These are phyloP conservation scores for Synanthedon formicaeformis DNA, from an alignment of 2,888 invertebrate genomes.

Conservation along the genomic window DNA sequence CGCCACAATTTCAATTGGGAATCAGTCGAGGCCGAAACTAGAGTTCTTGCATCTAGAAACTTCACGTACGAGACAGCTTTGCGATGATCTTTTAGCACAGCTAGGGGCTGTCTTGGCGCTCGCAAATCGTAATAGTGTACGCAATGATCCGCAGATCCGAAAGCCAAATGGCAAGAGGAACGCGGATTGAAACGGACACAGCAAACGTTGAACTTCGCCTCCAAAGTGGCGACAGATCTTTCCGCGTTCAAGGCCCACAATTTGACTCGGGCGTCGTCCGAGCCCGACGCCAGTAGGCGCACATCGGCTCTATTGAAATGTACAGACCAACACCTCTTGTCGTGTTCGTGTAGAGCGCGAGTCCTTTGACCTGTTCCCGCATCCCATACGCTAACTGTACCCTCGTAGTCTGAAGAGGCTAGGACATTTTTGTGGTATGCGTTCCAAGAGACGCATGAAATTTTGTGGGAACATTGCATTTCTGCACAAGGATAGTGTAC, in stretches of 20 bases:
- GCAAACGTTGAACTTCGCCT: slow-evolving; percentile 95
- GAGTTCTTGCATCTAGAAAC: slow-evolving; percentile 85
- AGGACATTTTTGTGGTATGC: slow-evolving; percentile 88
- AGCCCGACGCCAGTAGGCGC: slow-evolving; percentile 89
- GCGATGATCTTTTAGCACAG: slow-evolving; percentile 85
- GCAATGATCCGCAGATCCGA: slow-evolving; percentile 97
- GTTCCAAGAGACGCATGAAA: slow-evolving; percentile 95
- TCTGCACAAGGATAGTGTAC: slow-evolving; percentile 93
- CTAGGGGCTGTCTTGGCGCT: slow-evolving; percentile 82
- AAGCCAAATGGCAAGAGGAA: slow-evolving; percentile 89
- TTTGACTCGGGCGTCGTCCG: slow-evolving; percentile 93
- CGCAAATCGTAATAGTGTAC: slow-evolving; percentile 96
- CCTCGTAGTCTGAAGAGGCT: slow-evolving; percentile 95
- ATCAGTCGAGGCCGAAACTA: slow-evolving; percentile 94
- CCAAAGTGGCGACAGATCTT: slow-evolving; percentile 83
- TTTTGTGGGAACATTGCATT: slow-evolving; percentile 92
- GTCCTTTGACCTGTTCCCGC: slow-evolving; percentile 81
- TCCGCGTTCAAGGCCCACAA: slow-evolving; percentile 91
- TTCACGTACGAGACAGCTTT: slow-evolving; percentile 96
- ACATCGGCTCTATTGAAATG: slow-evolving; percentile 95
- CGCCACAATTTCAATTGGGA: slow-evolving; percentile 93
- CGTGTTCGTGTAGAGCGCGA: slow-evolving; percentile 81
- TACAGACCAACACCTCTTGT: slow-evolving; percentile 95
- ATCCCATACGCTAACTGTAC: slow-evolving; percentile 94
- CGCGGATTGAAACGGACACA: slow-evolving; percentile 81